Base-by-base conservation (phyloP, 35 echinoderm and acorn worm species). In the Eucidaris tribuloides region DNA sequence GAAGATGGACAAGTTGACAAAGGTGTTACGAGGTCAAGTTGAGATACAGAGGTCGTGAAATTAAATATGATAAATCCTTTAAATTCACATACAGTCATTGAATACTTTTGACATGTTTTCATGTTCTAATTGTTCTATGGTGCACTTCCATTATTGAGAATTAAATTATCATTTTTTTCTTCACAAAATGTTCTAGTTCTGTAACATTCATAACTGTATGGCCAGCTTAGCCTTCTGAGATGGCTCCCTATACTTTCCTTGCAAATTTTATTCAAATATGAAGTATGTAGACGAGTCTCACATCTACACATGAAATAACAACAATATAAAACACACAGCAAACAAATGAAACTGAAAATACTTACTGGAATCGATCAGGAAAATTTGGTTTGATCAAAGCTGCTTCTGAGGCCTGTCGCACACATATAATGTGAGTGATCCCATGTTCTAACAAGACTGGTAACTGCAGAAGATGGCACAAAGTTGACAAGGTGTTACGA, bases 341-440 rank as follows among this genome's bases (percentile, higher is more conserved):
- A n/a, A n/a, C n/a, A n/a, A n/a, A n/a, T n/a, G n/a, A n/a, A n/a
- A n/a, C n/a, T n/a, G n/a, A n/a, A n/a, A n/a, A 25, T 42, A 80
- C 85, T 88, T 65, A 88, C 85, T 48, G 62, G 49, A 90, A 90
- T 58, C 83, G 39, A 15, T 90, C 88, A 23, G 88, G 87, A 79
- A 90, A 84, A 71, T 90, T 90, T 52, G 88, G 88, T 83, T 90
- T 90, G 70, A 90, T 90, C 25, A 90, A 59, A 22, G 50, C 48
- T 46, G 88, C 88, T 45, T 84, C 88, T 14, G 83, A 54, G 43
- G 72, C 71, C 57, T 84, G 88, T 60, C 81, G 40, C n/a, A 90
- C 78, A 45, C 88, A 90, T 31, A 90, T 57, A 35, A 90, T 84
- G 46, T 90, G 88, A 4, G 88, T 84, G 54, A 90, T 90, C 33